Base-by-base conservation (phyloP, 2,888 invertebrate genomes). In the Orthosia cruda region DNA sequence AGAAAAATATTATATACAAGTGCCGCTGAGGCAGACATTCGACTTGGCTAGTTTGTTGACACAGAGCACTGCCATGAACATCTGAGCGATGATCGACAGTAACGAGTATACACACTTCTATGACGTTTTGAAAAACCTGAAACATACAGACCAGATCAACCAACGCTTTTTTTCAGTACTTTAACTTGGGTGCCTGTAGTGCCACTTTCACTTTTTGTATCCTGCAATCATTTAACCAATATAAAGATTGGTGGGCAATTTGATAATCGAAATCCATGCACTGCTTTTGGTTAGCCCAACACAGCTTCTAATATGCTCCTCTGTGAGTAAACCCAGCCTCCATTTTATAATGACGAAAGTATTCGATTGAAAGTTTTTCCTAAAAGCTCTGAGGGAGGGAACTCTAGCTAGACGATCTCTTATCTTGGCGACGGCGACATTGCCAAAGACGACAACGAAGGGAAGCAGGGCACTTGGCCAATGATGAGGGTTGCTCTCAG, bases 391-490 rank as follows among this genome's bases (percentile, higher is more conserved):
- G 9, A 26, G 4, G 32, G 7, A n/a, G 32, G 40, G 40, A 9
- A 9, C 40, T 40, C n/a, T n/a, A n/a, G n/a, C 40, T 40, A 9
- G 40, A 40, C 9, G 40, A 40, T 0, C 40, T 40, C 40, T 40
- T 40, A 40, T 40, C 92, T 87, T 81, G n/a, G n/a, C n/a, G n/a
- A 95, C 96, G 3, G 92, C 85, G 47, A 88, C 89, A 61, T 90
- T 90, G 64, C 90, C 91, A 45, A 88, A 88, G 7, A 95, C 85
- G 3, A 95, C 96, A 61, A 81, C 76, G 1, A 95, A 93, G 0
- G 96, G 96, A 12, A 96, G 76, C 47, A 96, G 76, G 0, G 96
- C 0, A 90, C 57, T 68, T 96, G 96, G 5, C 96, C 96, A 45
- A 93, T 89, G 15, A 95, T 83, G 15, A 96, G 68, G 0, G 94